These are phyloP conservation scores for Phrynosoma platyrhinos DNA, from an alignment of 2,113 vertebrate species.

Conservation along the genomic window DNA sequence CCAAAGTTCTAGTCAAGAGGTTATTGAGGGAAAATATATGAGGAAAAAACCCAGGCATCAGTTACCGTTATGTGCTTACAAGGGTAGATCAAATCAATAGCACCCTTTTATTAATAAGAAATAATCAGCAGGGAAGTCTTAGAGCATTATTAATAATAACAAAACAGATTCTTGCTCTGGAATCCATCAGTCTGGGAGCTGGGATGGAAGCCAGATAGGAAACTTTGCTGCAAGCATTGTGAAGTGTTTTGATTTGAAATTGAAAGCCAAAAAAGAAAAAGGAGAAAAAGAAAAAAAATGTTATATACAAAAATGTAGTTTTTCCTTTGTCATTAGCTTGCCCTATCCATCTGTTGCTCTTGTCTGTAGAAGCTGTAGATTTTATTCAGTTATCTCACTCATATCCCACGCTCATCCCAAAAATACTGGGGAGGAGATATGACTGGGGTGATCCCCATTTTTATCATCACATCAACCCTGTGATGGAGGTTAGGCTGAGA, in stretches of 20 bases:
- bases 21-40: slow-evolving; percentile 43
- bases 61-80: slow-evolving; percentile 69
- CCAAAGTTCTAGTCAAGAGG: slow-evolving; percentile 36
- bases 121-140: slow-evolving; percentile 58
- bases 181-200: slow-evolving; percentile 61
- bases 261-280: not conserved
- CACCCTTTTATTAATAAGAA: slow-evolving; percentile 61
- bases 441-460: not conserved
- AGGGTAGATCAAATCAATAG: slow-evolving; percentile 64
- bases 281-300: not conserved
- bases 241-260: slow-evolving; percentile 4
- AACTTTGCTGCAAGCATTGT: slow-evolving; percentile 45
- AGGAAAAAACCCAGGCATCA: slow-evolving; percentile 72
- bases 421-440: not conserved
- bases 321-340: not conserved
- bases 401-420: not conserved
- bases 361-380: not conserved
- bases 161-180: slow-evolving; percentile 56
- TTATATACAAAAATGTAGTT: not conserved
- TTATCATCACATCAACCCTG: not conserved
- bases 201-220: slow-evolving; percentile 51
- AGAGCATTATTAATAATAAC: slow-evolving; percentile 67
- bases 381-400: not conserved
- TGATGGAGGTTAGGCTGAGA: not conserved
- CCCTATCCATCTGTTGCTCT: accelerated